Base-by-base conservation (phyloP, 2,797 vertebrate genomes). In the Chanos chanos region DNA sequence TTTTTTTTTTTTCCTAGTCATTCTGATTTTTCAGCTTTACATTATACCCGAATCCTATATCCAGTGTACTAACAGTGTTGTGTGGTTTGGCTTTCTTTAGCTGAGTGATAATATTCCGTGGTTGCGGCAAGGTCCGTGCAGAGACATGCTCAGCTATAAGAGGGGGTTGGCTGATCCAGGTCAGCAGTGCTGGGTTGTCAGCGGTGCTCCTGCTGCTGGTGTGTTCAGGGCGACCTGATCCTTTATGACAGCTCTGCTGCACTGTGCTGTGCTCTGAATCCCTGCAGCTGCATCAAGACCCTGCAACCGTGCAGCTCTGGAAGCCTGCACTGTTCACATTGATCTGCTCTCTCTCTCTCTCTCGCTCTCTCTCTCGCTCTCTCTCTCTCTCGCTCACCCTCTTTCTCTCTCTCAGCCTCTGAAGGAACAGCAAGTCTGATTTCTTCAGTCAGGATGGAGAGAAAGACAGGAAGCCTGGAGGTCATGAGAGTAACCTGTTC, bases 341-440 rank as follows among this genome's bases (percentile, higher is more conserved):
- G 13, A 16, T 5, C 7, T 19, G 5, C 31, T 5, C 5, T 5
- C 5, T 5, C 5, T 5, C 5, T 5, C 31, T 34, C 34, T 5
- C 5, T 34, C 5, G 22, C 18, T 10, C 3, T 25, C 6, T 1
- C 0, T 28, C 22, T 48, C 27, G 1, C 15, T 47, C 40, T 34
- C 28, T 22, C 34, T 50, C 4, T 28, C 44, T 16, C 10, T 34
- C 53, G 58, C 37, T 58, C 57, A 5, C 57, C 54, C 25, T 13
- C 2, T 37, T 57, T 61, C 37, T 30, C 50, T 9, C 41, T 63
- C 64, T 51, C 63, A 40, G 54, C 63, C n/a, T n/a, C n/a, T n/a
- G n/a, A n/a, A n/a, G n/a, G n/a, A n/a, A n/a, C n/a, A n/a, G n/a
- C n/a, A n/a, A n/a, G n/a, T 21, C 66, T 72, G 7, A 47, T 3